phyloP scores from a whole-genome alignment of 2,888 invertebrate species.

The Silvanus unidentatus region DNA sequence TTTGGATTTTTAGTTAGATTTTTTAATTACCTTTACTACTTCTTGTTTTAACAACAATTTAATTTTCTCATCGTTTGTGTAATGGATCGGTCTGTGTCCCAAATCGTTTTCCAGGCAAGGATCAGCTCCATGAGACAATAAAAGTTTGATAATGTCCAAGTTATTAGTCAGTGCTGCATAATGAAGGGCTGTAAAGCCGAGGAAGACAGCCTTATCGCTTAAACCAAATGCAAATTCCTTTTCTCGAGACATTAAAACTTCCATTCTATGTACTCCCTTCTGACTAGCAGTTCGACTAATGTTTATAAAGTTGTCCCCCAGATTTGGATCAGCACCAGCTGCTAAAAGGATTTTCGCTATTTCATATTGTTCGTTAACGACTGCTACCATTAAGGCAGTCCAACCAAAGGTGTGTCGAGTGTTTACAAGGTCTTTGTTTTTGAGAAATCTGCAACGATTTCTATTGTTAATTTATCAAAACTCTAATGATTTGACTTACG shows the following conservation, averaged over 20 bases:
- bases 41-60: conserved; percentile 57
- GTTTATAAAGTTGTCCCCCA: conserved; percentile 70
- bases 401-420: conserved; percentile 73
- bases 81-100: conserved; percentile 70
- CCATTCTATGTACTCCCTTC: conserved; percentile 65
- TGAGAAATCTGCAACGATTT: conserved; percentile 36
- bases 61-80: conserved; percentile 60
- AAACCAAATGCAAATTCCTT: conserved; percentile 73
- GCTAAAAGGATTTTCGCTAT: conserved; percentile 57
- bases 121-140: conserved; percentile 70
- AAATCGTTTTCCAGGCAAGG: conserved; percentile 70
- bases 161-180: conserved; percentile 79
- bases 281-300: conserved; percentile 60
- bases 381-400: conserved; percentile 81
- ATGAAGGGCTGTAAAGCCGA: conserved; percentile 82
- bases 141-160: conserved; percentile 53
- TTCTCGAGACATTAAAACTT: conserved; percentile 66
- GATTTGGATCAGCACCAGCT: conserved; percentile 75
- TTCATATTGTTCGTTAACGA: conserved; percentile 65
- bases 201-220: conserved; percentile 68
- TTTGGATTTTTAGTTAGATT: not conserved
- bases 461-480: not conserved
- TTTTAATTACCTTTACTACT: conserved; percentile 41
- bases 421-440: conserved; percentile 58
- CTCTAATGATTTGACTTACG: conserved; percentile 34